A percentile compares a stretch with the other conserved stretches of the same genome.
phyloP scores from a whole-genome alignment of 2,888 invertebrate species.

The Perizoma affinitatum region DNA sequence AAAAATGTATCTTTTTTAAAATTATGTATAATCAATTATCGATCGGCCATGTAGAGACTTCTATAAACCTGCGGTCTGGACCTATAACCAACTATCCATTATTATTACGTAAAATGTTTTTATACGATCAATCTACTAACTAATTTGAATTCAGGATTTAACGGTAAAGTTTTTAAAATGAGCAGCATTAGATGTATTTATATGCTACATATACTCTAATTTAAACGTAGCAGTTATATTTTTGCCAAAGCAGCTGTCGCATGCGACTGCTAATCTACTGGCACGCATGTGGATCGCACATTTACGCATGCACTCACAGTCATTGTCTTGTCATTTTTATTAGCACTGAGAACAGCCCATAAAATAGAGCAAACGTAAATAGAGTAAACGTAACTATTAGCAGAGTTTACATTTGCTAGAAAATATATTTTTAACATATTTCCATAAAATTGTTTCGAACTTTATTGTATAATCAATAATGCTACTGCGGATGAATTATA shows the following conservation, averaged over 20 bases:
- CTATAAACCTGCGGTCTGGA: not conserved
- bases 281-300: slow-evolving; percentile 44
- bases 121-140: no score
- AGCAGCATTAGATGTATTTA: slow-evolving; percentile 52
- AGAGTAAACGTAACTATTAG: no score
- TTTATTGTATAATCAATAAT: slow-evolving; percentile 4
- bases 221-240: slow-evolving; percentile 69
- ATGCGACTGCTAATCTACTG: slow-evolving; percentile 62
- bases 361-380: not conserved
- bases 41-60: no score
- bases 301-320: slow-evolving; percentile 14
- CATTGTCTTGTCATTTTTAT: slow-evolving; percentile 11
- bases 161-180: no score
- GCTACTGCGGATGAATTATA: not conserved
- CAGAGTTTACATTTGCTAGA: no score
- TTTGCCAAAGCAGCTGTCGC: slow-evolving; percentile 70
- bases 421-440: not conserved
- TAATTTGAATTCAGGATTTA: no score
- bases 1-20: slow-evolving; percentile 2
- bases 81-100: not conserved
- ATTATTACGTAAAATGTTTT: no score
- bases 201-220: slow-evolving; percentile 42
- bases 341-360: not conserved
- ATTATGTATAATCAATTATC: no score
- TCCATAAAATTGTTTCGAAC: not conserved